These are phyloP conservation scores for Bungarus multicinctus DNA, from an alignment of 2,113 vertebrate species.

Conservation along the genomic window DNA sequence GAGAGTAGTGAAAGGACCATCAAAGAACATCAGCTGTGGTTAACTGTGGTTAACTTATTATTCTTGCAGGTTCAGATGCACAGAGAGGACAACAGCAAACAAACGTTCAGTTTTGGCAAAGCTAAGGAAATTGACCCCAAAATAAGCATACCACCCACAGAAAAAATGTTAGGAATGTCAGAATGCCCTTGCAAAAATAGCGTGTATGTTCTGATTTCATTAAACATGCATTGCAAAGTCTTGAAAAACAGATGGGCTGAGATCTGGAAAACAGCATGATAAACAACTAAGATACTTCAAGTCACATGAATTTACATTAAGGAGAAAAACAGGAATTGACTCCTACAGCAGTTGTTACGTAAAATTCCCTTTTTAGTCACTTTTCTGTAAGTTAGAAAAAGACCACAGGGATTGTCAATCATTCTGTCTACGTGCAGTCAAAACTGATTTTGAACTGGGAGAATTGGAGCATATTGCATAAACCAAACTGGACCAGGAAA, in stretches of 20 bases:
- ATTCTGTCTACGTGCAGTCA: background rate
- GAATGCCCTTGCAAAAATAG: background rate
- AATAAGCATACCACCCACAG: background rate
- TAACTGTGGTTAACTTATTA: background rate
- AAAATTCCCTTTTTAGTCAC: background rate
- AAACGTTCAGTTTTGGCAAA: background rate
- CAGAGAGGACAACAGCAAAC: background rate
- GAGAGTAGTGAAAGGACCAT: background rate
- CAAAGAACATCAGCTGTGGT: background rate
- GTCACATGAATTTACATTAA: background rate
- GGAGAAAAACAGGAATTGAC: background rate
- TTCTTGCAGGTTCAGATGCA: background rate
- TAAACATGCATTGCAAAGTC: background rate
- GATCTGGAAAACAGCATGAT: background rate
- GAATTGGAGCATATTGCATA: background rate
- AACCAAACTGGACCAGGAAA: background rate
- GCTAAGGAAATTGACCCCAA: background rate
- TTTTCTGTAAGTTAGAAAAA: background rate
- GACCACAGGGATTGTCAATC: background rate
- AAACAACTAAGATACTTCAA: background rate
- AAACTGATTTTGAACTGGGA: rapidly evolving
- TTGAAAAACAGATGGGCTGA: background rate
- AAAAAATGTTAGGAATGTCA: background rate
- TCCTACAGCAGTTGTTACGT: rapidly evolving
- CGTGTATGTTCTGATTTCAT: background rate